A percentile compares a stretch with the other conserved stretches of the same genome.
phyloP scores from a whole-genome alignment of 2,888 invertebrate genomes.

The Sacculina carcini region DNA sequence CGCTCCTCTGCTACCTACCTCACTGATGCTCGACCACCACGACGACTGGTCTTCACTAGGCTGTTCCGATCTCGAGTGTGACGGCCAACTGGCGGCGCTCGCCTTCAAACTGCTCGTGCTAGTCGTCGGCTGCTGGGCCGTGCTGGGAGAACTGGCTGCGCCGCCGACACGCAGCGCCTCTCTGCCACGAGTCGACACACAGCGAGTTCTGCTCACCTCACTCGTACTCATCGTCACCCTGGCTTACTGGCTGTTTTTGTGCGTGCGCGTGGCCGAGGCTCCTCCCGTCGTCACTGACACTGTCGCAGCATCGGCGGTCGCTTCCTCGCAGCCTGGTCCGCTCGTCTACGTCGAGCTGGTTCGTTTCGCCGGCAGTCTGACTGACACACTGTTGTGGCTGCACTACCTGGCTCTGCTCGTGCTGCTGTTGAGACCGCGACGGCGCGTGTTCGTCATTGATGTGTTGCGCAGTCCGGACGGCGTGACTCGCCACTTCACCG shows the following conservation, averaged over 20 bases:
- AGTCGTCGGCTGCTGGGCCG: conserved; percentile 70
- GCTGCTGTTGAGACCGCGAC: conserved; percentile 72
- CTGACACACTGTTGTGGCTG: conserved; percentile 78
- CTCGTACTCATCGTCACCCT: conserved; percentile 73
- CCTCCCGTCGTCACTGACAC: too few relatives aligned
- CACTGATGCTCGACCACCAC: too few relatives aligned
- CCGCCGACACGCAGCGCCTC: conserved; percentile 40
- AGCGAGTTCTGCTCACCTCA: conserved; percentile 62
- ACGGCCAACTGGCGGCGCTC: conserved; percentile 68
- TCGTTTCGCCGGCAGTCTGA: conserved; percentile 68
- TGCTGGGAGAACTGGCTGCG: conserved; percentile 65
- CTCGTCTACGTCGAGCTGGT: conserved; percentile 62
- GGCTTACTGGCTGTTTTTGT: conserved; percentile 94
- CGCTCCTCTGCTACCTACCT: too few relatives aligned
- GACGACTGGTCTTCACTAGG: too few relatives aligned
- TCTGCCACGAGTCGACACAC: conserved; percentile 70
- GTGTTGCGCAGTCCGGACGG: conserved; percentile 89
- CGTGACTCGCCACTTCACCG: conserved; percentile 31
- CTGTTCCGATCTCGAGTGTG: conserved; percentile 77
- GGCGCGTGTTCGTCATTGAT: conserved; percentile 39
- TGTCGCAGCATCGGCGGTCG: too few relatives aligned
- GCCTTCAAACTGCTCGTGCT: conserved; percentile 71
- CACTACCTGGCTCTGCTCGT: conserved; percentile 80
- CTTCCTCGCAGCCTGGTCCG: conserved; percentile 18
- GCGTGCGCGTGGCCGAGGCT: conserved; percentile 45